phyloP scores from a whole-genome alignment of 2,113 vertebrate species.

The Brienomyrus brachyistius region DNA sequence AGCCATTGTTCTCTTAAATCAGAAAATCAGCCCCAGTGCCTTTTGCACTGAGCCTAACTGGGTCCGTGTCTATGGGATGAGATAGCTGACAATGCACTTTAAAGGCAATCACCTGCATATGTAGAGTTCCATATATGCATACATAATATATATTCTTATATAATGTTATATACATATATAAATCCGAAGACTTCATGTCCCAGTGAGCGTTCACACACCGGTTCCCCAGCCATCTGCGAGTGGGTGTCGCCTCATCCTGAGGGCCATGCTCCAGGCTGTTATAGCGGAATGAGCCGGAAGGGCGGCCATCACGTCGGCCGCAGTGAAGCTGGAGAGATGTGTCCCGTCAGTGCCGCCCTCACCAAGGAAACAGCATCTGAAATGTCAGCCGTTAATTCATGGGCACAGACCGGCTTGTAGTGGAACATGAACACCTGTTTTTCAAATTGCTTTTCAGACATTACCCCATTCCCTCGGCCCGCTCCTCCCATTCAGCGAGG shows the following conservation, averaged over 20 bases:
- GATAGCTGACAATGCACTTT: background rate
- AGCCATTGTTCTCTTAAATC: background rate
- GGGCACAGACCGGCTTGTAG: conserved; percentile 41
- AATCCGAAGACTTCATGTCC: background rate
- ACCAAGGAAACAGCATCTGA: conserved; percentile 45
- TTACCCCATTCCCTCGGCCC: conserved; percentile 48
- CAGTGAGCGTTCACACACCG: background rate
- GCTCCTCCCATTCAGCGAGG: conserved; percentile 55
- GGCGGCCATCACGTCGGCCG: conserved; percentile 25
- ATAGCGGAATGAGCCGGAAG: background rate
- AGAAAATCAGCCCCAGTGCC: background rate
- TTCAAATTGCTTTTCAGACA: conserved; percentile 33
- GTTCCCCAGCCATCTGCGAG: background rate
- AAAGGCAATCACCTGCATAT: background rate
- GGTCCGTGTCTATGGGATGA: background rate
- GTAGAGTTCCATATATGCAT: background rate
- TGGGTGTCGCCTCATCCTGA: background rate
- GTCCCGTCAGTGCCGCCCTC: conserved; percentile 29
- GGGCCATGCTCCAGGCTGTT: background rate
- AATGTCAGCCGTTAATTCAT: conserved; percentile 53
- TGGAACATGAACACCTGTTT: conserved; percentile 51
- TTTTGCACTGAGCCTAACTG: background rate
- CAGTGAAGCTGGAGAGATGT: conserved; percentile 38
- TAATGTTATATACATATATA: background rate
- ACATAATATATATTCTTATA: background rate